Evolutionary conservation across 2,888 invertebrate genomes (phyloP), one percentile per base, ranked within the genome.

Genomic region (Pollenia amentaria): DNA sequence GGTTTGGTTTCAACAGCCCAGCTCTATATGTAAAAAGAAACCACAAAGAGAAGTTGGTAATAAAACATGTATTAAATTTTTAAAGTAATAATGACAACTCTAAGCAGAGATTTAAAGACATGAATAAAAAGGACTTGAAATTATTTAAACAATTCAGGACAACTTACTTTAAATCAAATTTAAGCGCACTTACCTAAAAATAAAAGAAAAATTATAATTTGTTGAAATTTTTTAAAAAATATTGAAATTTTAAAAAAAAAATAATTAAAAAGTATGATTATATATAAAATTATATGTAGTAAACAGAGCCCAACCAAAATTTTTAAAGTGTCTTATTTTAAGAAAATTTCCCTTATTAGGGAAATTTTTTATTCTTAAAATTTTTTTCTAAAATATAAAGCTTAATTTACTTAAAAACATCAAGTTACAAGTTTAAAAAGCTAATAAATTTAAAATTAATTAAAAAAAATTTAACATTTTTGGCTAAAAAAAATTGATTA

Each of bases 131-230:
- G 42, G 18, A 16, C 18, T 57, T 7, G 11, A 12, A 51, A 44
- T n/a, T 11, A 53, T 57, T 60, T 60, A 82, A 65, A 40, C 21
- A 62, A 75, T 75, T 46, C 14, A 18, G 60, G 2, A 65, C 51
- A 72, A 82, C 85, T 85, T 78, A 85, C 85, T 14, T 51, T 16
- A 46, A 42, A 44, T 4, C 18, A 21, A n/a, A 4, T n/a, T n/a
- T 16, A 70, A 53, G 18, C 4, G 16, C 10, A 44, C 65, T 82
- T 77, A 86, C 86, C 86, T 86, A 60, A 16, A 86, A 86, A 53
- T 57, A 82, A 51, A 86, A 55, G 12, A 73, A 38, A 38, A 38
- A 48, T 18, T 21, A 51, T 29, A 44, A 42, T 29, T 18, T 12
- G 4, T 44, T 44, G 42, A 64, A 11, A 38, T 65, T 46, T 4